Base-by-base conservation (phyloP, 1,140 invertebrate species). In the Heliconius hewitsoni region DNA sequence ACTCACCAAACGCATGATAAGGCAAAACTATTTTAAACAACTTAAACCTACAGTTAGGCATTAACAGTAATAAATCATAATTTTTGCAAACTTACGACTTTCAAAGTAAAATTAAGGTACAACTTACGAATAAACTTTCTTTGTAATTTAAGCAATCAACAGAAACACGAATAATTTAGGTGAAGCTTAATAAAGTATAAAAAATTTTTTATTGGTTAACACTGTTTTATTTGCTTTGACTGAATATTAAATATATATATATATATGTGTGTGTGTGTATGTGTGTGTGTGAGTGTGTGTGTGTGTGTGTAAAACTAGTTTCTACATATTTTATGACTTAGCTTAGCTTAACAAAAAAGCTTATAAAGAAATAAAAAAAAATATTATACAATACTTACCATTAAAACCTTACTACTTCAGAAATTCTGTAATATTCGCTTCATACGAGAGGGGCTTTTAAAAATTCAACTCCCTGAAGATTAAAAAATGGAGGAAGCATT, bases 21-120 rank as follows among this genome's bases (percentile, higher is more conserved):
- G 60, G 23, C 60, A 16, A 66, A 66, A 66, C 60, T 66, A 27
- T 66, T 66, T 30, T 3, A 66, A 66, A 16, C 57, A 60, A 23
- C 13, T 16, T 30, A 27, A 30, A 66, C 60, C 34, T 34, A 34
- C 34, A 1, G 23, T 16, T 30, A 66, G 60, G 23, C 27, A 66
- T 66, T 66, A 66, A 13, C 11, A 66, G 60, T 66, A 9, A 66
- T 66, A 66, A 66, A 66, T 66, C 60, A 66, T 66, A 66, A 27
- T 66, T 30, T 66, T 66, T 66, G 60, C 60, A 66, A 66, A 11
- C 27, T 66, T 66, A 66, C 55, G 2, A 27, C 11, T 66, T 66
- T 30, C 60, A 30, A 66, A 66, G 60, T 66, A 66, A 66, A 66
- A 66, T 66, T 30, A 27, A 66, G 27, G 60, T 42, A 66, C 1